phyloP scores from a whole-genome alignment of 1,140 invertebrate species.

The Himalopsyche phryganea region DNA sequence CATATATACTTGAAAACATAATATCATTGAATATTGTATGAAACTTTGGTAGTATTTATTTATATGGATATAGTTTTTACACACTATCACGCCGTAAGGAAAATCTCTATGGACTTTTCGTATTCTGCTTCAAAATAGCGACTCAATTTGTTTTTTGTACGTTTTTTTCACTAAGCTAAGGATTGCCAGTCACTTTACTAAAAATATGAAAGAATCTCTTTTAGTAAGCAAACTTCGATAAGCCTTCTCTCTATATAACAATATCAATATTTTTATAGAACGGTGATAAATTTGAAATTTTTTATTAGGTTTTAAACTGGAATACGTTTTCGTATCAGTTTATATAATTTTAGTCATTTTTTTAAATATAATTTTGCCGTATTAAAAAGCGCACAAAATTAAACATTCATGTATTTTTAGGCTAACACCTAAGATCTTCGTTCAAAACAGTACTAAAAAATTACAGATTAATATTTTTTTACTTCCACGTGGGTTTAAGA shows the following conservation, averaged over 20 bases:
- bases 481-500: neutral
- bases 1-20: no score
- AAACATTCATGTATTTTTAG: no score
- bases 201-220: neutral
- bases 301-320: no score
- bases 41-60: no score
- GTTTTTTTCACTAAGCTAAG: constrained; percentile 3
- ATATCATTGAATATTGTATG: no score
- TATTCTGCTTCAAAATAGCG: neutral
- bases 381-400: neutral
- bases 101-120: no score
- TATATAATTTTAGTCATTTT: neutral
- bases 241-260: neutral
- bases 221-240: neutral
- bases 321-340: neutral
- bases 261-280: neutral
- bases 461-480: neutral
- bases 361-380: neutral
- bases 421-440: no score
- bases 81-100: neutral
- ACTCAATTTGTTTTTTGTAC: constrained; percentile 3
- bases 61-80: no score
- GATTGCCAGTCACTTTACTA: constrained; percentile 9
- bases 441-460: no score
- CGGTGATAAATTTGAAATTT: no score